Conservation (phyloP, 1,140 invertebrate species). For the Sminthurides bifidus region DNA sequence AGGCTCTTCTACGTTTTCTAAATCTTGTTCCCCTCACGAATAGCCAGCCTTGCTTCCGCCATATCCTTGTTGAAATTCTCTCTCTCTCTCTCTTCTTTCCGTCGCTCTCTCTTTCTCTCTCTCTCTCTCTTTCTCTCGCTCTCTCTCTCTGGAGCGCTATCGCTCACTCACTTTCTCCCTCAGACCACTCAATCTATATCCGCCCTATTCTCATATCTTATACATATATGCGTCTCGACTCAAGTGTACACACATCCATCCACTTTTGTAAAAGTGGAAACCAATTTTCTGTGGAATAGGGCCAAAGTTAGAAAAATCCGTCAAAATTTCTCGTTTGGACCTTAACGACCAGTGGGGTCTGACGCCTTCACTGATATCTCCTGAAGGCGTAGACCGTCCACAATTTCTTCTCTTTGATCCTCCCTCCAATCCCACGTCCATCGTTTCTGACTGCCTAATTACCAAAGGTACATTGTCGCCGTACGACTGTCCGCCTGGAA, state of each 20-base stretch:
- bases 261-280: background rate
- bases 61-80: background rate
- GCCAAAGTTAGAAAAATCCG: background rate
- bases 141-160: background rate
- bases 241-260: no score
- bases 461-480: no score
- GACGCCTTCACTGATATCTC: conserved; percentile 58
- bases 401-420: conserved; percentile 59
- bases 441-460: no score
- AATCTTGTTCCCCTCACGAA: background rate
- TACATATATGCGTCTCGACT: no score
- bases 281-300: background rate
- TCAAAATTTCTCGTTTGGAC: conserved; percentile 88
- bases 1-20: background rate
- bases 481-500: background rate
- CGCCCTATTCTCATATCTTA: no score
- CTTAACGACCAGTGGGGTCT: conserved; percentile 90
- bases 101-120: background rate
- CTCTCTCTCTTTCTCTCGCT: background rate
- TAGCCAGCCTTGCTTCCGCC: background rate
- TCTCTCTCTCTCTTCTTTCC: background rate
- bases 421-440: no score
- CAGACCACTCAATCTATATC: background rate
- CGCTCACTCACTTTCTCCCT: conserved; percentile 2
- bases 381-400: conserved; percentile 67